Percentiles rank a stretch among this genome's conserved stretches.
These are phyloP conservation scores for Hormaphis cornu DNA, from an alignment of 1,140 invertebrate genomes.

Conservation along the genomic window DNA sequence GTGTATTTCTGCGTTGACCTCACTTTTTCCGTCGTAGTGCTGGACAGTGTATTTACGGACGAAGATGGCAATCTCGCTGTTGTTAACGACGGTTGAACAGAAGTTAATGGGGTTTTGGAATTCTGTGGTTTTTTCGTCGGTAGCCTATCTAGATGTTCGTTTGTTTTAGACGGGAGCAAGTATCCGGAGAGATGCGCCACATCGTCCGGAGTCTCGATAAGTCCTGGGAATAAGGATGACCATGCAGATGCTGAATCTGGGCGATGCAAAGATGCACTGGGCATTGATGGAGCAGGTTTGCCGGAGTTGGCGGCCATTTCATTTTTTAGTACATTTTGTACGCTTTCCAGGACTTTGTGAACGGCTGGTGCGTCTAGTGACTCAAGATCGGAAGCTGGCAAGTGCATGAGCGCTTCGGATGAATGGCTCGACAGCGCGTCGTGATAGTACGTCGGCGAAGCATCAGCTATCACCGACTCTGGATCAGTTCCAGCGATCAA, in stretches of 20 bases:
- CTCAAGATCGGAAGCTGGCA: conserved; percentile 37
- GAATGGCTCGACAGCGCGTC: conserved; percentile 40
- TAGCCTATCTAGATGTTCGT: not conserved
- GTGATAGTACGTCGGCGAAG: conserved; percentile 38
- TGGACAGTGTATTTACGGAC: not conserved
- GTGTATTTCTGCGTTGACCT: not conserved
- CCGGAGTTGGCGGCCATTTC: conserved; percentile 52
- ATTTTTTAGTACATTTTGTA: conserved; percentile 68
- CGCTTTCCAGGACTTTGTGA: conserved; percentile 66
- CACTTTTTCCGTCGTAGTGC: conserved; percentile 7
- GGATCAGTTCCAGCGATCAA: conserved; percentile 69
- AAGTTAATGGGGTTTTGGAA: not conserved
- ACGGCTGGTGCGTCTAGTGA: conserved; percentile 52
- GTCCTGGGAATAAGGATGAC: conserved; percentile 19
- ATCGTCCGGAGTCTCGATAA: conserved; percentile 23
- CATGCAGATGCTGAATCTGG: conserved; percentile 1
- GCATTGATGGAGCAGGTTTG: conserved; percentile 11
- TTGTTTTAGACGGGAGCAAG: not conserved
- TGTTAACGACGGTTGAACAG: not conserved
- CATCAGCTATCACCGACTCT: conserved; percentile 43
- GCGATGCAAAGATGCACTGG: not conserved
- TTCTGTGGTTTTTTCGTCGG: not conserved
- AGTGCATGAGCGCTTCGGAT: conserved; percentile 29
- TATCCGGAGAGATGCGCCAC: conserved; percentile 23
- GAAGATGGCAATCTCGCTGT: not conserved